Evolutionary conservation across 2,888 invertebrate genomes (phyloP), one percentile per base, ranked within the genome.

Genomic region (Cyclophora albipunctata): DNA sequence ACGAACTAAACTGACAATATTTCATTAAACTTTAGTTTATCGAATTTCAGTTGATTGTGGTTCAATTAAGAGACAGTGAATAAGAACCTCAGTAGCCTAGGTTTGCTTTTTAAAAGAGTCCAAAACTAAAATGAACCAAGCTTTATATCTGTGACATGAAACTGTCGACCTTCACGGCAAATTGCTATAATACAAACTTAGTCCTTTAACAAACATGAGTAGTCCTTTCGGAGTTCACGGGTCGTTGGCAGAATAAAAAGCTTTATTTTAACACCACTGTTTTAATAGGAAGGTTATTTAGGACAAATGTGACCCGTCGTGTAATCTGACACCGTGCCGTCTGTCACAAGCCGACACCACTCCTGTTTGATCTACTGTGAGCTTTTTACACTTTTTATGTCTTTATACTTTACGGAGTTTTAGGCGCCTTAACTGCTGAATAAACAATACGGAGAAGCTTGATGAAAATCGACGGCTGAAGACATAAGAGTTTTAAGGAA

Each of bases 301-400:
- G 78, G 78, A 80, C 85, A 81, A 88, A 82, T 84, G 87, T 79
- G 87, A 84, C 83, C 84, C 81, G 77, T 62, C 74, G 75, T 58
- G 88, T 76, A 83, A 88, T 75, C 73, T 60, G 66, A 88, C 69
- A 85, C 84, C 80, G 65, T 60, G 69, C 81, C 84, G 84, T 72
- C 80, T 82, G 84, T 71, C 79, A 71, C 20, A 20, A 20, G 73
- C 77, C 75, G 77, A 81, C 81, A 79, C 79, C 74, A 76, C 83
- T 80, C 78, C 80, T 88, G 88, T 88, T 88, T 88, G 88, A 88
- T 88, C 88, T 88, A 87, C 86, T 80, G 83, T 84, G 86, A 85
- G 88, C 84, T 86, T 88, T 88, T 88, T 87, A 84, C 85, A 82
- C 78, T 85, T 87, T 87, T 88, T 85, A 88, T 88, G 82, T 80